Percentiles rank a stretch among this genome's conserved stretches.
Evolutionary conservation across 2,113 vertebrate species (phyloP).

Genomic region (Muntiacus reevesi): DNA sequence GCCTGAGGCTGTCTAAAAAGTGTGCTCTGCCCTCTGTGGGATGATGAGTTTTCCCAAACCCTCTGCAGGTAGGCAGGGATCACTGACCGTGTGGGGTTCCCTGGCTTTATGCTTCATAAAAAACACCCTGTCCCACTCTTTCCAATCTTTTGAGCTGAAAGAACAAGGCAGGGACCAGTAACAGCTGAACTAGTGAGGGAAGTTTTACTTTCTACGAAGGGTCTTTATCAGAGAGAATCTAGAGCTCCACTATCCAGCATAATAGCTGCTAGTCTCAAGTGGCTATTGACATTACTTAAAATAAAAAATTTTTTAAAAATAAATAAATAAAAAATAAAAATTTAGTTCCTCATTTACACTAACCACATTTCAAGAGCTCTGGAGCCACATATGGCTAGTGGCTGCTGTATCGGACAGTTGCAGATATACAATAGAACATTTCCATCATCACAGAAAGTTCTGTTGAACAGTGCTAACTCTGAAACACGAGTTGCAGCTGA

Average conservation of each 20-base stretch:
- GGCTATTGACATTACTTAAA: neutral
- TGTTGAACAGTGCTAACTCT: neutral
- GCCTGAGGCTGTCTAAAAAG: neutral
- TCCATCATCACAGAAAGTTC: neutral
- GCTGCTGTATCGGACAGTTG: neutral
- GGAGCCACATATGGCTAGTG: neutral
- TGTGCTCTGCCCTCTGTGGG: accelerated
- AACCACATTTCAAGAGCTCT: neutral
- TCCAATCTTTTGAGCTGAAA: neutral
- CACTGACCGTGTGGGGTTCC: neutral
- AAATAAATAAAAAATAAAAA: neutral
- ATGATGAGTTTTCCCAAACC: neutral
- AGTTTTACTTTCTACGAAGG: neutral
- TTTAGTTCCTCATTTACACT: neutral
- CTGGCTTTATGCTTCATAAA: neutral
- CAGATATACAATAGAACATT: neutral
- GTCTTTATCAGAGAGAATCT: neutral
- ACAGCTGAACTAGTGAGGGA: neutral
- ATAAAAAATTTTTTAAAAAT: neutral
- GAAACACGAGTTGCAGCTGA: neutral
- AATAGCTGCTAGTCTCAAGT: neutral
- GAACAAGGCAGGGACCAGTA: neutral
- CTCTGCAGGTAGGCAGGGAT: neutral
- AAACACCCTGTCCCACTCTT: neutral
- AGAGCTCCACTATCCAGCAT: neutral